Conservation (phyloP, 2,888 invertebrate species). For the Pristionchus fissidentatus region DNA sequence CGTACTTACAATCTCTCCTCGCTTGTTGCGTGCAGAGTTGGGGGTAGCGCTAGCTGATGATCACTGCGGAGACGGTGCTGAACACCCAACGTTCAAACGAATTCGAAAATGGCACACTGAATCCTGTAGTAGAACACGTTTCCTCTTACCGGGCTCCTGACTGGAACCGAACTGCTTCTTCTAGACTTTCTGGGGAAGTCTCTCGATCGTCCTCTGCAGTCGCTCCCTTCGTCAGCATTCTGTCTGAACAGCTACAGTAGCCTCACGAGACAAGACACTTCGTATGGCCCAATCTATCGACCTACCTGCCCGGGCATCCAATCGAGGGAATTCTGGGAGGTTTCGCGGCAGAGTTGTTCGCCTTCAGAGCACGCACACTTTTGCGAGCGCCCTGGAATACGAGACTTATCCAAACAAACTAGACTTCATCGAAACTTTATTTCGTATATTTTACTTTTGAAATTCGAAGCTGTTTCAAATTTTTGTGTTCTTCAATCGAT, state of each 20-base stretch:
- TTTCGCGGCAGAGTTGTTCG: background rate
- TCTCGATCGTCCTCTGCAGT: background rate
- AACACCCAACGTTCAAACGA: no score
- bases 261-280: no score
- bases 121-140: background rate
- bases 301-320: no score
- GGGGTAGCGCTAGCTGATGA: background rate
- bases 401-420: no score
- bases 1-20: conserved; percentile 3
- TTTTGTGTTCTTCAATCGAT: no score
- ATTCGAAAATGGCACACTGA: background rate
- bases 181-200: background rate
- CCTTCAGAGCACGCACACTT: background rate
- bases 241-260: no score
- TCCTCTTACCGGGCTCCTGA: conserved; percentile 9
- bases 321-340: no score
- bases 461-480: no score
- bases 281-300: no score
- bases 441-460: no score
- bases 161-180: background rate
- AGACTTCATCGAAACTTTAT: no score
- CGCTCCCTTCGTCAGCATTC: no score
- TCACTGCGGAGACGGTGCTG: background rate
- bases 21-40: background rate
- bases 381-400: background rate